Conservation (phyloP, 2,113 vertebrate genomes). For the Triplophysa tibetana region DNA sequence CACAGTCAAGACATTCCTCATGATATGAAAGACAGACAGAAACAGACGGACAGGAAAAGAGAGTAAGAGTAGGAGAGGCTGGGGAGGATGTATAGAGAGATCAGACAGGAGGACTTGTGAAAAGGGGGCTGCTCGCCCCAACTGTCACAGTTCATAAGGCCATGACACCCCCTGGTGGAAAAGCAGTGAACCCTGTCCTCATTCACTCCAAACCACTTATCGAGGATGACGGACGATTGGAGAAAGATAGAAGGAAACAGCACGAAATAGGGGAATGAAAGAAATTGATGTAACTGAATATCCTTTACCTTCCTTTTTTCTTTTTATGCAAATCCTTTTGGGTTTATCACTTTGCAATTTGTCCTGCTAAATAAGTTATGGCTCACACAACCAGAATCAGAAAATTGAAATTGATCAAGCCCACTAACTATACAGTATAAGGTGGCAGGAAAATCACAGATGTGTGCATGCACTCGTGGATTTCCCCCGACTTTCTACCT, state of each 20-base stretch:
- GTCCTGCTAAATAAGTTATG: conserved; percentile 38
- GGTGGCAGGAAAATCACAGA: conserved; percentile 37
- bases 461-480: conserved; percentile 53
- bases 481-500: conserved; percentile 52
- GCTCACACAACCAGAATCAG: conserved; percentile 31
- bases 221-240: conserved; percentile 45
- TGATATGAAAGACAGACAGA: background rate
- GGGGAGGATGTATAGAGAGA: conserved; percentile 1
- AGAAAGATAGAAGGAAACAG: conserved; percentile 33
- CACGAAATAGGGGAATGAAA: conserved; percentile 2
- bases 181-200: conserved; percentile 50
- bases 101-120: conserved; percentile 16
- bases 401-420: conserved; percentile 54
- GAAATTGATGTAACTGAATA: conserved; percentile 3
- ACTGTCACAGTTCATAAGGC: conserved; percentile 56
- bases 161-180: conserved; percentile 66
- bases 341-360: conserved; percentile 45
- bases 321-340: conserved; percentile 25
- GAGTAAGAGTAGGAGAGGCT: background rate
- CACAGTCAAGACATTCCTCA: conserved; percentile 52
- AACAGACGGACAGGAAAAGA: conserved; percentile 6
- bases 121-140: conserved; percentile 34
- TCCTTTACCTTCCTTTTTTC: background rate
- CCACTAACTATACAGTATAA: conserved; percentile 48
- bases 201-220: conserved; percentile 46